These are phyloP conservation scores for Petrocephalus sullivani DNA, from an alignment of 2,797 vertebrate genomes.

Conservation along the genomic window DNA sequence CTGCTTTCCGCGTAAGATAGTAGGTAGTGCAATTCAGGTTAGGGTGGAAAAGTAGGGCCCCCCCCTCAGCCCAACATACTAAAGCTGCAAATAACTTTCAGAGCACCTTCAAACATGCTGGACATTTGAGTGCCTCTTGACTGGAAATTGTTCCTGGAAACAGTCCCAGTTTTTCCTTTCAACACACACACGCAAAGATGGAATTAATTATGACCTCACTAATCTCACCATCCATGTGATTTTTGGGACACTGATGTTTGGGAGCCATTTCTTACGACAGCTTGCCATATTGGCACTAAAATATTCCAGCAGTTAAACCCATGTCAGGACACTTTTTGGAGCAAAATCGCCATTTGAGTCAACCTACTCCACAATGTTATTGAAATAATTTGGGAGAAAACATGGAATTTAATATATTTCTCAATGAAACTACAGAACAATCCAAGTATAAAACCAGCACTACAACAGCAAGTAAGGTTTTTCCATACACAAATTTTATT, in stretches of 20 bases:
- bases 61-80: neutral
- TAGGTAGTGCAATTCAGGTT: neutral
- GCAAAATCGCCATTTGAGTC: neutral
- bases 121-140: neutral
- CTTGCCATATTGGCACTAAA: neutral
- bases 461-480: neutral
- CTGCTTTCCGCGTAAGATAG: neutral
- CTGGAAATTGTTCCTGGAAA: conserved; percentile 21
- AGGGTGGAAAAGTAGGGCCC: neutral
- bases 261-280: neutral
- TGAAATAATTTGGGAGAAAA: neutral
- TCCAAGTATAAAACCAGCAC: neutral
- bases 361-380: neutral
- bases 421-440: neutral
- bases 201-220: conserved; percentile 27
- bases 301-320: neutral
- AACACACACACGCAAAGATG: conserved; percentile 20
- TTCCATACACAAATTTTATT: neutral
- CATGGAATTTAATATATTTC: neutral
- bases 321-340: neutral
- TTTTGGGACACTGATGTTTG: neutral
- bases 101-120: neutral
- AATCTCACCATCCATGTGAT: conserved; percentile 18
- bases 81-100: neutral
- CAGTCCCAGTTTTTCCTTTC: neutral